A percentile compares a stretch with the other conserved stretches of the same genome.
Conservation (phyloP, 92 coral and sea anemone genomes). For the Isaurus tuberculatus region DNA sequence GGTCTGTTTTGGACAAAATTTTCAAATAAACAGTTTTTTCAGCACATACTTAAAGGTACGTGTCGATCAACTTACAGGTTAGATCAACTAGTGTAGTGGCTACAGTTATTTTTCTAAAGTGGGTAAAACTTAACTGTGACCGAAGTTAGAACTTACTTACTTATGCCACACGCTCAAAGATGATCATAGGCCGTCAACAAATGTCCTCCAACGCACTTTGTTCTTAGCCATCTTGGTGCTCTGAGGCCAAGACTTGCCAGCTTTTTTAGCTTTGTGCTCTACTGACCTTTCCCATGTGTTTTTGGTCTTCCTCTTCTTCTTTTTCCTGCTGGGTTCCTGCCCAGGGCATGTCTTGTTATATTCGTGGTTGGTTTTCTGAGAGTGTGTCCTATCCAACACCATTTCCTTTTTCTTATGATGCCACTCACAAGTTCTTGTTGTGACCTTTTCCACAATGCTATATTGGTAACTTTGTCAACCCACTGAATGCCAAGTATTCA, state of each 20-base stretch:
- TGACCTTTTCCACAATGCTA: not conserved
- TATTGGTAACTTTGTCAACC: not conserved
- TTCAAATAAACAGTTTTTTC: no score
- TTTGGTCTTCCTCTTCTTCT: slow-evolving; percentile 3
- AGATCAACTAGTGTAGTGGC: no score
- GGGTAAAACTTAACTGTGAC: no score
- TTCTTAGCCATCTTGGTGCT: not conserved
- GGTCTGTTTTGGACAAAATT: no score
- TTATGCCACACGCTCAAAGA: not conserved
- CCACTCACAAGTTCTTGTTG: not conserved
- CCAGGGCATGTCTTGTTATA: not conserved
- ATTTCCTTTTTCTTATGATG: not conserved
- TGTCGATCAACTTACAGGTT: no score
- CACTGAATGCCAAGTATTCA: no score
- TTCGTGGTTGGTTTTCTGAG: not conserved
- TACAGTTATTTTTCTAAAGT: no score
- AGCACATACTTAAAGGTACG: no score
- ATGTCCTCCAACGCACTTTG: not conserved
- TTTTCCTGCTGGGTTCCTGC: not conserved
- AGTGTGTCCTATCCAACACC: not conserved
- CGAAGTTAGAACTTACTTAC: no score
- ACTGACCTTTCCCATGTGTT: not conserved
- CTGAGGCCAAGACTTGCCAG: slow-evolving; percentile 2
- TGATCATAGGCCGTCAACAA: no score
- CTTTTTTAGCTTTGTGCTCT: not conserved